Percentiles rank a stretch among this genome's conserved stretches.
Evolutionary conservation across 2,113 vertebrate genomes (phyloP).

Genomic region (Chaetops frenatus): DNA sequence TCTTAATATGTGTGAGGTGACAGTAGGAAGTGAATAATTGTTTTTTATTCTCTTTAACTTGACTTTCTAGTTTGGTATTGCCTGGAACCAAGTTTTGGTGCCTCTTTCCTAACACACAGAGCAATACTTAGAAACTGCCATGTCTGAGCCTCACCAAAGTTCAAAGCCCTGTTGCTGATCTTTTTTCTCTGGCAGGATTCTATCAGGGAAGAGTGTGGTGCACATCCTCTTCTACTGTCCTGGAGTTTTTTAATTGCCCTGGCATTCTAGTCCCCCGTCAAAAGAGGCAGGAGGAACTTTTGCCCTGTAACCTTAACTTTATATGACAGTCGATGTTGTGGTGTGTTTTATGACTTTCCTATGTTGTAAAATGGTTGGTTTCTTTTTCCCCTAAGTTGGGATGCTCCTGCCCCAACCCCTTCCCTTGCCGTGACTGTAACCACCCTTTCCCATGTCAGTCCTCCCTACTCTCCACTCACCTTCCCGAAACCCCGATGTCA

Average conservation of each 20-base stretch:
- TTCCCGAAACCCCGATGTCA: no score
- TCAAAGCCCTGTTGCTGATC: neutral
- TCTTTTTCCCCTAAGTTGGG: no score
- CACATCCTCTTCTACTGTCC: neutral
- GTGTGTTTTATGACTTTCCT: no score
- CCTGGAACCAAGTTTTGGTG: neutral
- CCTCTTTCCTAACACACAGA: neutral
- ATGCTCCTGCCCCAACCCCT: no score
- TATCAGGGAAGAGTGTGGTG: neutral
- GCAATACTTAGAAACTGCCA: neutral
- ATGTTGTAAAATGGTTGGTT: no score
- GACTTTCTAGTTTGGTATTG: neutral
- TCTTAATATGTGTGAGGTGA: neutral
- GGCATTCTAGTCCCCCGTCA: neutral
- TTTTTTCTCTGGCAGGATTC: neutral
- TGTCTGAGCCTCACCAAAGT: neutral
- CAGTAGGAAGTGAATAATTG: neutral
- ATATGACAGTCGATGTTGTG: neutral
- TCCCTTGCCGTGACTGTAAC: no score
- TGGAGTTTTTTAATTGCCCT: neutral
- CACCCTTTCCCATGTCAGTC: no score
- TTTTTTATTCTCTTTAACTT: neutral
- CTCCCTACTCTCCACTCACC: no score
- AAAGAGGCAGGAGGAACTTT: neutral
- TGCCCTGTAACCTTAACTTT: neutral